Percentiles rank a stretch among this genome's conserved stretches.
phyloP scores from a whole-genome alignment of 2,797 vertebrate genomes.

The Karalla daura region DNA sequence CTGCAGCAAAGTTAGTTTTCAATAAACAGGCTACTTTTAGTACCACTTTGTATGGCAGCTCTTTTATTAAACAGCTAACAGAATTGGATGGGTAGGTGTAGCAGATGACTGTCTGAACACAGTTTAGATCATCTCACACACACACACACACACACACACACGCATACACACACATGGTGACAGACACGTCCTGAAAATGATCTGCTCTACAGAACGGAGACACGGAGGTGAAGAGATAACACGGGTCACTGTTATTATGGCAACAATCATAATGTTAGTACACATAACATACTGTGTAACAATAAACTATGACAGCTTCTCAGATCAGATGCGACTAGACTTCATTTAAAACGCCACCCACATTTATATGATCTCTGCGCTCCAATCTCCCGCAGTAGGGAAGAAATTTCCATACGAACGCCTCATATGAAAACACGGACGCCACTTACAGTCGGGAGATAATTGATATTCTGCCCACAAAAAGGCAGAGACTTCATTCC shows the following conservation, averaged over 20 bases:
- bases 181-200: conserved; percentile 11
- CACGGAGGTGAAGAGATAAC: conserved; percentile 32
- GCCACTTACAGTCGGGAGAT: conserved; percentile 36
- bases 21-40: background rate
- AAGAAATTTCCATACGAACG: conserved; percentile 52
- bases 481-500: conserved; percentile 21
- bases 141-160: no score
- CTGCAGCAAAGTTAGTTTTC: background rate
- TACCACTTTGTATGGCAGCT: background rate
- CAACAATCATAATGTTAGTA: conserved; percentile 30
- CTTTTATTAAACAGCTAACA: conserved; percentile 2
- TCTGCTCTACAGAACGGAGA: conserved; percentile 17
- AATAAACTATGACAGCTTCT: conserved; percentile 23
- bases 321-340: conserved; percentile 43
- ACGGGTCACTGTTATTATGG: conserved; percentile 9
- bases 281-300: conserved; percentile 12
- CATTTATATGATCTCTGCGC: conserved; percentile 43
- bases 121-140: conserved; percentile 14
- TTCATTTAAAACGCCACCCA: conserved; percentile 42
- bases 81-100: background rate
- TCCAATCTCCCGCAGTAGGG: conserved; percentile 33
- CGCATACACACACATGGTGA: no score
- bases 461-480: conserved; percentile 50
- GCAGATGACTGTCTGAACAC: conserved; percentile 6
- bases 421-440: conserved; percentile 40